phyloP scores from a whole-genome alignment of 2,113 vertebrate species.

The Crotalus tigris region DNA sequence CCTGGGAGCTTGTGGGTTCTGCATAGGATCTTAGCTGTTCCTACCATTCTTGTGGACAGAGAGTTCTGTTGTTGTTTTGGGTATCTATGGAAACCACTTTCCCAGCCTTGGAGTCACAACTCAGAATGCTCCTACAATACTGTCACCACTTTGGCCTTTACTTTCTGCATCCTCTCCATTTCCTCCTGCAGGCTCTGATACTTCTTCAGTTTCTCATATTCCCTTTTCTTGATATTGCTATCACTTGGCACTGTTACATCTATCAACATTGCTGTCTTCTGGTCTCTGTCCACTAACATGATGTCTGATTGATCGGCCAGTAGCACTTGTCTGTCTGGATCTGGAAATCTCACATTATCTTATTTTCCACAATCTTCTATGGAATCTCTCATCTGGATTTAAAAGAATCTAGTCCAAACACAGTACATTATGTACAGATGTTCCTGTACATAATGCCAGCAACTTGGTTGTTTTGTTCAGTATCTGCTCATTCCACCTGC shows the following conservation, averaged over 20 bases:
- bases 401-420: not conserved
- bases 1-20: not conserved
- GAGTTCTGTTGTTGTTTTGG: not conserved
- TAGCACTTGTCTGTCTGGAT: not conserved
- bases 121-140: not conserved
- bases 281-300: not conserved
- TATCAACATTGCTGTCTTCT: not conserved
- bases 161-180: not conserved
- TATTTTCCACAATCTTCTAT: not conserved
- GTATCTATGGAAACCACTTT: not conserved
- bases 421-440: not conserved
- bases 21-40: not conserved
- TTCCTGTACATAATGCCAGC: not conserved
- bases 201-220: not conserved
- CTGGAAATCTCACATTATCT: not conserved
- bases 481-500: not conserved
- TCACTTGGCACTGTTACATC: not conserved
- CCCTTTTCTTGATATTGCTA: not conserved
- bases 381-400: not conserved
- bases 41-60: not conserved
- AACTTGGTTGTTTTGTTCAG: not conserved
- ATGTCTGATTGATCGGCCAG: not conserved
- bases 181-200: not conserved
- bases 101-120: not conserved
- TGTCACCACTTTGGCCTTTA: not conserved